A percentile compares a stretch with the other conserved stretches of the same genome.
Evolutionary conservation across 2,797 vertebrate species (phyloP).

Genomic region (Aldrovandia affinis): DNA sequence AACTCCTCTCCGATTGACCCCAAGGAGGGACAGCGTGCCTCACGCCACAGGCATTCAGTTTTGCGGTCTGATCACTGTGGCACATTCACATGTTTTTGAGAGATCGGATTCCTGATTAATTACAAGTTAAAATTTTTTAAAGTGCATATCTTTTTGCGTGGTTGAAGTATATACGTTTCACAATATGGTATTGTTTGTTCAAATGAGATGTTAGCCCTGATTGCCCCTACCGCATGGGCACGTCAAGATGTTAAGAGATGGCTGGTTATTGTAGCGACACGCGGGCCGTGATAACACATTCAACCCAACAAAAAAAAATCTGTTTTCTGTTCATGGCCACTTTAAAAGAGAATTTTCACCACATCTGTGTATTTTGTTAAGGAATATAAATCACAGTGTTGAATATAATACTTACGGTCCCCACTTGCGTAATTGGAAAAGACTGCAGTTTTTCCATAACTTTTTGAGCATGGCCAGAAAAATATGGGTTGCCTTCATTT

Average conservation of each 20-base stretch:
- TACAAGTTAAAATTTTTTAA: constrained; percentile 32
- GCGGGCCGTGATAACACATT: neutral
- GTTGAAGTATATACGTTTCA: neutral
- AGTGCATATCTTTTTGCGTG: constrained; percentile 27
- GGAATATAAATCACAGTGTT: constrained; percentile 3
- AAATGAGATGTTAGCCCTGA: constrained; percentile 18
- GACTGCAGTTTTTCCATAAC: neutral
- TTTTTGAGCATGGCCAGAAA: neutral
- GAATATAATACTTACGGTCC: constrained; percentile 8
- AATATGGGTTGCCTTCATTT: constrained; percentile 11
- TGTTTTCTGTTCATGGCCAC: constrained; percentile 4
- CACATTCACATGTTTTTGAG: neutral
- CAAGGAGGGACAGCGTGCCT: neutral
- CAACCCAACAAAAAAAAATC: neutral
- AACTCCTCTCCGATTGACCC: constrained; percentile 1
- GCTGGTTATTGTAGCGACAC: neutral
- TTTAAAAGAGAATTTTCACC: neutral
- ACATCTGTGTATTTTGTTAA: constrained; percentile 15
- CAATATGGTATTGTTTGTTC: constrained; percentile 4
- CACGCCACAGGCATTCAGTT: neutral
- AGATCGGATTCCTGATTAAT: constrained; percentile 26
- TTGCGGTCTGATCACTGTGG: constrained; percentile 8
- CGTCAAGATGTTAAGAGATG: constrained; percentile 14
- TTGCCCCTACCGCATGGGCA: neutral
- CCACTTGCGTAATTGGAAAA: constrained; percentile 5